Percentiles rank a stretch among this genome's conserved stretches.
phyloP scores from a whole-genome alignment of 2,113 vertebrate species.

The Podarcis muralis region DNA sequence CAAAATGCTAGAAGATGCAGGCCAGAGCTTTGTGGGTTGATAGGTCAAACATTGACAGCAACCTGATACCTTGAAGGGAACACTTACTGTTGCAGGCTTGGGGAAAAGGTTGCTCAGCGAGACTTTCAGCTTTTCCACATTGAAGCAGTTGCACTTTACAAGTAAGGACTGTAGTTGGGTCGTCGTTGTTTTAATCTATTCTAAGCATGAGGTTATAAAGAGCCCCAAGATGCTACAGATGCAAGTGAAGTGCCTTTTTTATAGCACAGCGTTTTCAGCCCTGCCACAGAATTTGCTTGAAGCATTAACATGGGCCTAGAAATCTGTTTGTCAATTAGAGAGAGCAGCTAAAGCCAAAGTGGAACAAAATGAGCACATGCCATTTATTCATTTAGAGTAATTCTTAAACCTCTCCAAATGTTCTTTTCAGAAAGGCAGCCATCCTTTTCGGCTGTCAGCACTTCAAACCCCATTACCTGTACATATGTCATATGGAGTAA shows the following conservation, averaged over 20 bases:
- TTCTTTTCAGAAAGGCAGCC: not conserved
- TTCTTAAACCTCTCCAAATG: not conserved
- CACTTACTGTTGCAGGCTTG: not conserved
- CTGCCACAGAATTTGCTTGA: not conserved
- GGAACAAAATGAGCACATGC: not conserved
- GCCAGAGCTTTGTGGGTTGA: not conserved
- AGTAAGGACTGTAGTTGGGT: not conserved
- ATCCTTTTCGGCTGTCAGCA: not conserved
- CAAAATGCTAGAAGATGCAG: not conserved
- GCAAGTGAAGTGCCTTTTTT: not conserved
- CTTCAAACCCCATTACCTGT: not conserved
- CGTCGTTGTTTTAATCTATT: not conserved
- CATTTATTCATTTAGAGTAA: not conserved
- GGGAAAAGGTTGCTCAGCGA: not conserved
- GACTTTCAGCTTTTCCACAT: not conserved
- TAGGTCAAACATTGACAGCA: not conserved
- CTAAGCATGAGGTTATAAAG: not conserved
- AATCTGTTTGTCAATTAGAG: not conserved
- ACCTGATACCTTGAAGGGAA: conserved; percentile 22
- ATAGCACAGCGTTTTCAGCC: not conserved
- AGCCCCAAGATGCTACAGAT: not conserved
- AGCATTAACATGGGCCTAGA: not conserved
- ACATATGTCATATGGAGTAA: not conserved
- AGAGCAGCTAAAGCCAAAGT: not conserved
- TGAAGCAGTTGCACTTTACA: not conserved